phyloP scores from a whole-genome alignment of 2,113 vertebrate genomes.

The Ariopsis seemanni region DNA sequence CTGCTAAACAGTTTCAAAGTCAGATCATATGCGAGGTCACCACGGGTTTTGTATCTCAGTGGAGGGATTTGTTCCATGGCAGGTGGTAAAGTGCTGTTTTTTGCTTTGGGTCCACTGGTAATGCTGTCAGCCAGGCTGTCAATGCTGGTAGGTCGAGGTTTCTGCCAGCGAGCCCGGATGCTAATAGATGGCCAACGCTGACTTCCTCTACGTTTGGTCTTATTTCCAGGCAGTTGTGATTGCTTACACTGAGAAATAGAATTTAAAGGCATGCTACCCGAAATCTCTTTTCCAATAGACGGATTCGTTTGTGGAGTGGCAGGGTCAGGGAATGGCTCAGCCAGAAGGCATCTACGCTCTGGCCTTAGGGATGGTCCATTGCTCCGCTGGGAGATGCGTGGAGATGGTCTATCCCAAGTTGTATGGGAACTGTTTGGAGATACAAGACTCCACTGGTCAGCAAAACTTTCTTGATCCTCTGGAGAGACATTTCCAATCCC shows the following conservation, averaged over 20 bases:
- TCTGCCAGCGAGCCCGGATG: conserved; percentile 52
- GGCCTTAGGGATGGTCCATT: conserved; percentile 24
- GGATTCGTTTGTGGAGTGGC: conserved; percentile 4
- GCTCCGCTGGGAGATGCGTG: conserved; percentile 31
- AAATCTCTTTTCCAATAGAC: conserved; percentile 6
- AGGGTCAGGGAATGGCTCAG: conserved; percentile 42
- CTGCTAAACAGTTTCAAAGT: conserved; percentile 42
- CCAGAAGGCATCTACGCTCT: conserved; percentile 43
- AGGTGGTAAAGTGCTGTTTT: conserved; percentile 78
- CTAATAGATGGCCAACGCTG: conserved; percentile 48
- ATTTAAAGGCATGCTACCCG: background rate
- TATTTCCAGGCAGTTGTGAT: conserved; percentile 28
- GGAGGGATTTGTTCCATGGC: conserved; percentile 87
- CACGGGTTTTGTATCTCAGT: conserved; percentile 79
- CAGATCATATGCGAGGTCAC: conserved; percentile 55
- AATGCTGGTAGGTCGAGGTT: conserved; percentile 41
- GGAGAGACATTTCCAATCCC: conserved; percentile 87
- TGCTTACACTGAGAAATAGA: conserved; percentile 5
- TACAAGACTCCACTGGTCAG: conserved; percentile 76
- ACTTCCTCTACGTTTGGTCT: conserved; percentile 41
- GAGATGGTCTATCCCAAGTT: conserved; percentile 38
- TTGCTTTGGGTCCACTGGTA: conserved; percentile 59
- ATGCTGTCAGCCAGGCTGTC: conserved; percentile 46
- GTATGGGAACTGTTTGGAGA: conserved; percentile 57
- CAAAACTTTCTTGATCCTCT: conserved; percentile 81